Evolutionary conservation across 2,797 vertebrate genomes (phyloP).

Genomic region (Gallinago stenura): DNA sequence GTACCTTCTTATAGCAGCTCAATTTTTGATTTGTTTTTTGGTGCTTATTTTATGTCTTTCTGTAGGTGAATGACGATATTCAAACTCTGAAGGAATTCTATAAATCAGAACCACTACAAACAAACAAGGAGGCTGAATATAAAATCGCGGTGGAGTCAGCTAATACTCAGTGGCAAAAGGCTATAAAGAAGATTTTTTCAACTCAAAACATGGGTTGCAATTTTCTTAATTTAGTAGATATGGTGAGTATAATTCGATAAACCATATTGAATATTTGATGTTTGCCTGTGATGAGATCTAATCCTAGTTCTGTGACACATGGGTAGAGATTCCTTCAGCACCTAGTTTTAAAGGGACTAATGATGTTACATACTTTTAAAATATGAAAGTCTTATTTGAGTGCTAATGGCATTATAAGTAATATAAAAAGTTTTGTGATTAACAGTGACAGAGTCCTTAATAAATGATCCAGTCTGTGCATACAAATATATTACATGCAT

Average conservation of each 20-base stretch:
- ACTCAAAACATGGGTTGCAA: conserved; percentile 82
- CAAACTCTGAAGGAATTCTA: conserved; percentile 79
- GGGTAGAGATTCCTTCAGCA: background rate
- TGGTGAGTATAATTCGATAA: conserved; percentile 74
- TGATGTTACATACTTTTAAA: background rate
- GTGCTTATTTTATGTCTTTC: background rate
- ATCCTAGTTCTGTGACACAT: background rate
- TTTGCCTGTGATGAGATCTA: background rate
- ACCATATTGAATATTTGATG: background rate
- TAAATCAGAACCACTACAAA: conserved; percentile 53
- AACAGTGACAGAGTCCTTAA: background rate
- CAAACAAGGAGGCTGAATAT: conserved; percentile 45
- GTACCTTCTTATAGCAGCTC: background rate
- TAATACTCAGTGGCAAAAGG: conserved; percentile 79
- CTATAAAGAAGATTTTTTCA: conserved; percentile 82
- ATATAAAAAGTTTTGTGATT: background rate
- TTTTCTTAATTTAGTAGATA: conserved; percentile 81
- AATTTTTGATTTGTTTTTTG: background rate
- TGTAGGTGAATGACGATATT: conserved; percentile 82
- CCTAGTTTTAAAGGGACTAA: background rate
- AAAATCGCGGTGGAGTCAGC: conserved; percentile 49
- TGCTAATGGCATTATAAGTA: background rate
- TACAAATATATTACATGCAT: background rate
- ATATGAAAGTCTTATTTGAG: background rate
- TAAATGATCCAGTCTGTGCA: background rate